Base-by-base conservation (phyloP, 2,888 invertebrate species). In the Automeris io region DNA sequence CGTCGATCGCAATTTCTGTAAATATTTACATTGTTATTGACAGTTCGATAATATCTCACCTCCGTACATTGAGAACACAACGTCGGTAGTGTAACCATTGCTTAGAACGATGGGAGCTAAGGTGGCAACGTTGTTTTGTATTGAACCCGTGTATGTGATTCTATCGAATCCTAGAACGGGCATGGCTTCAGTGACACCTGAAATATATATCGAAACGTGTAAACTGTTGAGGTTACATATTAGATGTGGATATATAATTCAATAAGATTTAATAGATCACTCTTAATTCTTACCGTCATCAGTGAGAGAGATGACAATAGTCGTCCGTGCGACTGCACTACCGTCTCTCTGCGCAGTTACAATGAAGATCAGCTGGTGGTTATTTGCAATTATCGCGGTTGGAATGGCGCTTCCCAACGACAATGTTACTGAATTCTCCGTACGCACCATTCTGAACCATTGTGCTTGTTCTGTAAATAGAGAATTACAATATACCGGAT, bases 11-110 rank as follows among this genome's bases (percentile, higher is more conserved):
- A n/a, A n/a, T n/a, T n/a, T n/a, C n/a, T n/a, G n/a, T n/a, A n/a
- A n/a, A n/a, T n/a, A n/a, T n/a, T n/a, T n/a, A n/a, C n/a, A n/a
- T n/a, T n/a, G n/a, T n/a, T n/a, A n/a, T n/a, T n/a, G n/a, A n/a
- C n/a, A n/a, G n/a, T n/a, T n/a, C n/a, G n/a, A n/a, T n/a, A n/a
- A n/a, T n/a, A n/a, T n/a, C 32, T 43, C 50, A 61, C 65, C 60
- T 46, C 62, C 63, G 5, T 42, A 35, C 38, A 62, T 26, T 0
- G 29, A 18, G 33, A 60, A 60, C 5, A 36, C 9, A 1, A 65
- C 61, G 21, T 47, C 39, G 3, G 41, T 2, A 5, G 41, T 42
- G 35, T 46, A 55, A 18, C 59, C 64, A 34, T 53, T 48, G 3
- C 22, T 45, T n/a, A 64, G 46, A 6, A 42, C 43, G 8, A 64